Percentiles rank a stretch among this genome's conserved stretches.
Conservation (phyloP, 2,797 vertebrate species). For the Valencia hispanica region DNA sequence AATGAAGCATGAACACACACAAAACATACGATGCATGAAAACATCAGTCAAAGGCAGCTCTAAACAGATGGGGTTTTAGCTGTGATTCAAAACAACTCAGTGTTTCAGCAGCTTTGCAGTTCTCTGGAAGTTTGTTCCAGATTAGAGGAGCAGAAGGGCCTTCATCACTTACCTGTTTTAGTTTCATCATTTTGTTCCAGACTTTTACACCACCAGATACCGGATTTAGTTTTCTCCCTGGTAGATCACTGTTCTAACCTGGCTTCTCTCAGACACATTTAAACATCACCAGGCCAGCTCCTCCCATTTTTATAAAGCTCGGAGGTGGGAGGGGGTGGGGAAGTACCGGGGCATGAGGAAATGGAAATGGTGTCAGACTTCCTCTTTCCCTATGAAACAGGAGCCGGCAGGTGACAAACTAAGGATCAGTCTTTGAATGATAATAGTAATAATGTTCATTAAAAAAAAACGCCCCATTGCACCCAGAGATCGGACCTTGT, state of each 20-base stretch:
- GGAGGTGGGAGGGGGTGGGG: not conserved
- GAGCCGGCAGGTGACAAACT: not conserved
- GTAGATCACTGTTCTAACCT: not conserved
- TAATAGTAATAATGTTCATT: too few species aligned
- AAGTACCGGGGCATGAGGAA: not conserved
- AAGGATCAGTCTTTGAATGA: too few species aligned
- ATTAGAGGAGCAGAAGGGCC: too few species aligned
- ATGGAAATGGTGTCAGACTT: not conserved
- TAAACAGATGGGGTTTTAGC: too few species aligned
- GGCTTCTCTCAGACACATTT: not conserved
- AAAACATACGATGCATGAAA: too few species aligned
- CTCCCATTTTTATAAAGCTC: too few species aligned
- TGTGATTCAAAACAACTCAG: too few species aligned
- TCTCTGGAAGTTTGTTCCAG: too few species aligned
- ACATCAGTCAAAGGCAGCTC: too few species aligned
- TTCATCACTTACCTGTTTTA: slow-evolving; percentile 44
- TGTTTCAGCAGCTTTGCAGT: too few species aligned
- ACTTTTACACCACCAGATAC: not conserved
- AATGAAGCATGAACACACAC: too few species aligned
- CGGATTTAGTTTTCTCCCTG: not conserved
- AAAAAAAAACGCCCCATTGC: not conserved
- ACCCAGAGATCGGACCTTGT: not conserved
- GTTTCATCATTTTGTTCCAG: slow-evolving; percentile 23
- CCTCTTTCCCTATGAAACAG: not conserved
- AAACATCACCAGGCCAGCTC: too few species aligned